Conservation (phyloP, 2,797 vertebrate species). For the Neopelma chrysocephalum region DNA sequence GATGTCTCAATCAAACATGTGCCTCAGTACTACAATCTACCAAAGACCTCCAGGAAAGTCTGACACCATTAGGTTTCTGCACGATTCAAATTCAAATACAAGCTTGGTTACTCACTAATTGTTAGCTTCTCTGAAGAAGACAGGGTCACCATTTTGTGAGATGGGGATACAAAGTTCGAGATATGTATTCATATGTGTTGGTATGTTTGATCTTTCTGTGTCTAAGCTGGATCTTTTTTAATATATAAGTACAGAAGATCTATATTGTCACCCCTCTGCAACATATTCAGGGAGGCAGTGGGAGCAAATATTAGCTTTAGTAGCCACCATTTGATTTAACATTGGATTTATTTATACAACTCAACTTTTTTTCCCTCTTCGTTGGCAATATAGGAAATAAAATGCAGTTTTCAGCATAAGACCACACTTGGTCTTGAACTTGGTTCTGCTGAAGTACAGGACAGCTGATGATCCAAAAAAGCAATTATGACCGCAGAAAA, state of each 20-base stretch:
- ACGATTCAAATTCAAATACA: neutral
- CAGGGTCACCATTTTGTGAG: neutral
- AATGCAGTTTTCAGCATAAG: neutral
- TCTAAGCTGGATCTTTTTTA: neutral
- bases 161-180: neutral
- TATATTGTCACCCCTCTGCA: neutral
- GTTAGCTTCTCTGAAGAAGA: neutral
- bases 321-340: neutral
- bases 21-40: neutral
- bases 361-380: neutral
- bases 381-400: neutral
- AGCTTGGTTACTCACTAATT: neutral
- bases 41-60: neutral
- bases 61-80: neutral
- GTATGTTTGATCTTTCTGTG: neutral
- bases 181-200: neutral
- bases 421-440: neutral
- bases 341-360: neutral
- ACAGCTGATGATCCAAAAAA: neutral
- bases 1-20: neutral
- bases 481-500: neutral
- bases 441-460: neutral
- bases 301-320: neutral
- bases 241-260: neutral
- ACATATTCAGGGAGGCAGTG: neutral